phyloP scores from a whole-genome alignment of 2,113 vertebrate genomes.

The Sinocyclocheilus anshuiensis region DNA sequence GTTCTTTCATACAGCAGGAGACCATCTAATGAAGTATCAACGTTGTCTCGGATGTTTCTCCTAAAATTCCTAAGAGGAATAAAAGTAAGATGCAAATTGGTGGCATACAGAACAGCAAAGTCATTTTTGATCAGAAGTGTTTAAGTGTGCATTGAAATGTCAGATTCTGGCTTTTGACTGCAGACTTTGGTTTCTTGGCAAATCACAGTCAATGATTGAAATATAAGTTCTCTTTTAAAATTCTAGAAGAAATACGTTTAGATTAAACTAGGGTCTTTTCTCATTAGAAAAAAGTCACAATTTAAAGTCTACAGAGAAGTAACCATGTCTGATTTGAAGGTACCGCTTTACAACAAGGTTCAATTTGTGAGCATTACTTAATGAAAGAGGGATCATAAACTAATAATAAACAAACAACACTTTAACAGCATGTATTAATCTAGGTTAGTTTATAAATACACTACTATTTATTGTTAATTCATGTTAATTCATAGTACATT shows the following conservation, averaged over 20 bases:
- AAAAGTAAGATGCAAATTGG: not conserved
- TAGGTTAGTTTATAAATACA: not conserved
- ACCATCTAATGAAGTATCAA: not conserved
- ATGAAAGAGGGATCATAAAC: no score
- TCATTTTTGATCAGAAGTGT: not conserved
- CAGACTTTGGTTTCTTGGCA: not conserved
- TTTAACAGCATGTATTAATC: not conserved
- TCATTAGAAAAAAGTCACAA: not conserved
- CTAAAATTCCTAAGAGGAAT: not conserved
- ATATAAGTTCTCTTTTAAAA: not conserved
- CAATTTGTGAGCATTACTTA: not conserved
- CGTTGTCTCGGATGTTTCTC: not conserved
- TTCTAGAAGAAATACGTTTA: not conserved
- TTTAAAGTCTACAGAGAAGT: not conserved
- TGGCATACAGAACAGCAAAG: not conserved
- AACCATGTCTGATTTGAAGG: not conserved
- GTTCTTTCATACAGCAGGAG: not conserved
- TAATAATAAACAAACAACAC: not conserved
- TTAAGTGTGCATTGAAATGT: not conserved
- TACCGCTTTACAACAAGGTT: not conserved
- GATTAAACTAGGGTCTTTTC: not conserved
- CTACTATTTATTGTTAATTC: not conserved
- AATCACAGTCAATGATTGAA: no score
- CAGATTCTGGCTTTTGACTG: not conserved
- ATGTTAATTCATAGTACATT: not conserved